Percentiles rank a stretch among this genome's conserved stretches.
phyloP scores from a whole-genome alignment of 2,888 invertebrate species.

The Xestobium rufovillosum region DNA sequence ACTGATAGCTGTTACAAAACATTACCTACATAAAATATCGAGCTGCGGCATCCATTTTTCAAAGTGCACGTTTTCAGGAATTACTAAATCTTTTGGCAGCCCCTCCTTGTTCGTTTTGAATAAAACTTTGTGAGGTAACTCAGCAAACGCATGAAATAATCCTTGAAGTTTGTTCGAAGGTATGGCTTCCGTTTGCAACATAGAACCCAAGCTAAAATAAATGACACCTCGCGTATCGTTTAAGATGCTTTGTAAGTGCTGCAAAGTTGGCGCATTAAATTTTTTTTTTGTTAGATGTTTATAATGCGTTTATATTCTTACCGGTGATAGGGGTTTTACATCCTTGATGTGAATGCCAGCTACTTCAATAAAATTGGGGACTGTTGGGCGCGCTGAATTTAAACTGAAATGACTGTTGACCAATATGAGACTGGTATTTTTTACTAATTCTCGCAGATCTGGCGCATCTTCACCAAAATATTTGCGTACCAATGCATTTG shows the following conservation, averaged over 20 bases:
- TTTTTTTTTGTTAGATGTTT: conserved; percentile 1
- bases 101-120: conserved; percentile 47
- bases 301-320: no score
- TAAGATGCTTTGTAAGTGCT: conserved; percentile 30
- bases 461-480: conserved; percentile 45
- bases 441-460: conserved; percentile 42
- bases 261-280: conserved; percentile 15
- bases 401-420: conserved; percentile 50
- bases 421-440: conserved; percentile 47
- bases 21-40: conserved; percentile 47
- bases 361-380: conserved; percentile 48
- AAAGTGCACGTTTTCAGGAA: conserved; percentile 45
- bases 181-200: conserved; percentile 49
- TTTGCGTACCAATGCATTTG: conserved; percentile 43
- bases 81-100: conserved; percentile 39
- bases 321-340: conserved; percentile 43
- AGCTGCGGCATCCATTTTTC: conserved; percentile 51
- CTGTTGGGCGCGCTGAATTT: conserved; percentile 47
- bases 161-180: conserved; percentile 42
- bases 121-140: conserved; percentile 46
- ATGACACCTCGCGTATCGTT: conserved; percentile 38
- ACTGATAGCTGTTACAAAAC: no score
- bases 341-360: conserved; percentile 44
- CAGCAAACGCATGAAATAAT: conserved; percentile 46
- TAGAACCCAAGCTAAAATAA: conserved; percentile 54